Evolutionary conservation across 1,140 invertebrate genomes (phyloP).

Genomic region (Augochlora pura): DNA sequence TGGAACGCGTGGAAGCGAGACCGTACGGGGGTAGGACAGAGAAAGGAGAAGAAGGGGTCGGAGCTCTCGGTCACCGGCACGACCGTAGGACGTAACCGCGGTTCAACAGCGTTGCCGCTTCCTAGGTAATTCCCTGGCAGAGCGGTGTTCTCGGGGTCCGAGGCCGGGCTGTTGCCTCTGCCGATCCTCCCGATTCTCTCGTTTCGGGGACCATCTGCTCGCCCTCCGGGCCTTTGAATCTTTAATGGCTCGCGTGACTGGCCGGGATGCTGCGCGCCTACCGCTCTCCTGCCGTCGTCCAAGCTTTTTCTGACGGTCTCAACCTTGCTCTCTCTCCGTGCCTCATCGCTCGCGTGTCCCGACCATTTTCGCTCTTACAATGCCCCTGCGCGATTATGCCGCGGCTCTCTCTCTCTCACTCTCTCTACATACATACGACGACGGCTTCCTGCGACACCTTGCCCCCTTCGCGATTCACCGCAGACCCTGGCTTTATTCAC

Average conservation of each 20-base stretch:
- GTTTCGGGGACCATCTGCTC: slow-evolving; percentile 75
- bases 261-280: slow-evolving; percentile 56
- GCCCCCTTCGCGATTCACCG: too few relatives aligned
- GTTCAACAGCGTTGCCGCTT: slow-evolving; percentile 36
- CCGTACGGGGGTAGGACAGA: neutral
- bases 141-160: slow-evolving; percentile 30
- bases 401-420: too few relatives aligned
- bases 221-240: slow-evolving; percentile 77
- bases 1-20: too few relatives aligned
- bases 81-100: slow-evolving; percentile 38
- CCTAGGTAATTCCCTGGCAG: slow-evolving; percentile 24
- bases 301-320: neutral
- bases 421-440: too few relatives aligned
- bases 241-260: slow-evolving; percentile 79
- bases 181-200: slow-evolving; percentile 12
- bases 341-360: too few relatives aligned
- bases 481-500: too few relatives aligned
- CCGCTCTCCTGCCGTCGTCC: neutral
- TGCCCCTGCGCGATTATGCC: too few relatives aligned
- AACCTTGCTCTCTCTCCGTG: neutral
- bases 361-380: too few relatives aligned
- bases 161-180: slow-evolving; percentile 35
- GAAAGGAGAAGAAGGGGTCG: neutral
- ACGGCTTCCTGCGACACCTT: too few relatives aligned
- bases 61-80: slow-evolving; percentile 47